Conservation (phyloP, 2,888 invertebrate genomes). For the Tachystola acroxantha region DNA sequence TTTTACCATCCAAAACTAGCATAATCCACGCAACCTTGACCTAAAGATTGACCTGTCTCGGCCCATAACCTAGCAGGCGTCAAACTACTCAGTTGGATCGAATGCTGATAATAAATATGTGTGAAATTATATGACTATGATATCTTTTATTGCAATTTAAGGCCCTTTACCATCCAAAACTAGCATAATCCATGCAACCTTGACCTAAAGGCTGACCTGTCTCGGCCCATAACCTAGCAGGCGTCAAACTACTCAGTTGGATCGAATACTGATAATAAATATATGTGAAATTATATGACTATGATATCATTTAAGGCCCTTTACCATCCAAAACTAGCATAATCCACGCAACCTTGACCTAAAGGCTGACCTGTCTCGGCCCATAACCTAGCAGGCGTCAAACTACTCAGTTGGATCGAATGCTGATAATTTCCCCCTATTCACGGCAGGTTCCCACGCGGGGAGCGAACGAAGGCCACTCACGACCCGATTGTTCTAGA, state of each 20-base stretch:
- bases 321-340: too few species aligned
- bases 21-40: neutral
- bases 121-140: too few species aligned
- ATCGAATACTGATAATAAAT: too few species aligned
- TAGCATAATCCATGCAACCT: too few species aligned
- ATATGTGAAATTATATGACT: too few species aligned
- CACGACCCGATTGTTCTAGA: constrained; percentile 23
- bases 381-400: neutral
- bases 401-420: neutral
- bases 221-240: neutral
- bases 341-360: neutral
- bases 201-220: neutral
- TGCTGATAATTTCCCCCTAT: constrained; percentile 26
- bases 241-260: neutral
- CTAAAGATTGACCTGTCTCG: neutral
- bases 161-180: too few species aligned
- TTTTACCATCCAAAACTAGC: too few species aligned
- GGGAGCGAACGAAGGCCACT: constrained; percentile 27
- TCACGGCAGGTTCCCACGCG: constrained; percentile 30
- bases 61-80: neutral
- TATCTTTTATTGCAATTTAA: too few species aligned
- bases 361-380: neutral
- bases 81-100: neutral
- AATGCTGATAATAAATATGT: too few species aligned
- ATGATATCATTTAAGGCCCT: too few species aligned